These are phyloP conservation scores for Lepidurus packardi DNA, from an alignment of 1,140 invertebrate genomes.

Conservation along the genomic window DNA sequence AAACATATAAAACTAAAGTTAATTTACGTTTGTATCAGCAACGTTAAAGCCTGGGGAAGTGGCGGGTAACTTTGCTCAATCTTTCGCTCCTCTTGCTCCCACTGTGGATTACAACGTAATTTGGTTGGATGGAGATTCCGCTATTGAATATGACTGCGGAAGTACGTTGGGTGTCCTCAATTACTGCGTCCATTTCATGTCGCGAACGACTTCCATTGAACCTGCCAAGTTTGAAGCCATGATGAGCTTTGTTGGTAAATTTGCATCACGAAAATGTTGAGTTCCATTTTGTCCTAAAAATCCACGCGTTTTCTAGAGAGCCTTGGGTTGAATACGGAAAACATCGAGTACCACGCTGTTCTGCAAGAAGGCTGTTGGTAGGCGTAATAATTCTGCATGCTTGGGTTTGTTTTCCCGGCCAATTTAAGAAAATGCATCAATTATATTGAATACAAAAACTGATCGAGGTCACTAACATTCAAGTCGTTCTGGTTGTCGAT, in stretches of 20 bases:
- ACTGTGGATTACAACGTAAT: constrained; percentile 44
- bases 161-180: constrained; percentile 39
- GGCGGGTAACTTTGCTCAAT: constrained; percentile 44
- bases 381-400: not conserved
- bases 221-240: constrained; percentile 37
- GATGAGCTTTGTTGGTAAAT: constrained; percentile 38
- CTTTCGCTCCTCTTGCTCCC: constrained; percentile 40
- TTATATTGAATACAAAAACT: too few relatives aligned
- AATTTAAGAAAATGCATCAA: too few relatives aligned
- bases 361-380: constrained; percentile 20
- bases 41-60: constrained; percentile 37
- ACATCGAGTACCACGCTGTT: constrained; percentile 24
- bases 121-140: constrained; percentile 42
- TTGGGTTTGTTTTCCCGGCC: not conserved
- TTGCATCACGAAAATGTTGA: not conserved
- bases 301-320: not conserved
- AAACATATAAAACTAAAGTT: not conserved
- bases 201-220: constrained; percentile 39
- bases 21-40: constrained; percentile 35
- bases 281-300: not conserved
- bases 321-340: constrained; percentile 26
- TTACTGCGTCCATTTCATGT: constrained; percentile 45
- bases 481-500: too few relatives aligned
- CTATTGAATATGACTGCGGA: constrained; percentile 44
- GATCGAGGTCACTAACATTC: too few relatives aligned